These are phyloP conservation scores for Heloderma charlesbogerti DNA, from an alignment of 2,113 vertebrate genomes.

Conservation along the genomic window DNA sequence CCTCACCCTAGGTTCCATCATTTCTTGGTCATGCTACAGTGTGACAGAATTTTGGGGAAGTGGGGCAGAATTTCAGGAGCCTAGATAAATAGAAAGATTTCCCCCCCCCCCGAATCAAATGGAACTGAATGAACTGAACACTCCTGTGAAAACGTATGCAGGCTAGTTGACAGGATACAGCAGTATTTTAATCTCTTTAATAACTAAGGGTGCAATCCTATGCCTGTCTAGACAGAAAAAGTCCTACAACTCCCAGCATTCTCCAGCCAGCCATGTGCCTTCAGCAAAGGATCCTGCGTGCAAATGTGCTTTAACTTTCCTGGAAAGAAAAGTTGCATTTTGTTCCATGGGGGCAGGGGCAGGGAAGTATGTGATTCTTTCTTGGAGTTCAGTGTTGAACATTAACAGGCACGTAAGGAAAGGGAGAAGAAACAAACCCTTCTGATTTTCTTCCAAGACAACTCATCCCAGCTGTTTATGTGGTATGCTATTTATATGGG, in stretches of 20 bases:
- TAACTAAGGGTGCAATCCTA: too few relatives aligned
- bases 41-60: background rate
- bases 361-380: background rate
- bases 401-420: background rate
- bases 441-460: background rate
- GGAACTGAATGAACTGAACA: background rate
- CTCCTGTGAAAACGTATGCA: too few relatives aligned
- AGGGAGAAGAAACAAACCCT: background rate
- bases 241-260: too few relatives aligned
- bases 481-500: constrained; percentile 16
- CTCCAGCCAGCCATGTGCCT: too few relatives aligned
- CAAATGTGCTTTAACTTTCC: background rate
- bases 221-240: too few relatives aligned
- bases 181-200: background rate
- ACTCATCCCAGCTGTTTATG: background rate
- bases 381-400: background rate
- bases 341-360: too few relatives aligned
- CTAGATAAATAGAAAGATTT: background rate
- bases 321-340: background rate
- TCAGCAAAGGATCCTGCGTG: too few relatives aligned
- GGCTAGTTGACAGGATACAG: too few relatives aligned
- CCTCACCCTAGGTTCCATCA: too few relatives aligned
- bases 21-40: background rate
- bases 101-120: background rate
- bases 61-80: background rate